A percentile compares a stretch with the other conserved stretches of the same genome.
Evolutionary conservation across 2,888 invertebrate genomes (phyloP).

Genomic region (Acheta domesticus): DNA sequence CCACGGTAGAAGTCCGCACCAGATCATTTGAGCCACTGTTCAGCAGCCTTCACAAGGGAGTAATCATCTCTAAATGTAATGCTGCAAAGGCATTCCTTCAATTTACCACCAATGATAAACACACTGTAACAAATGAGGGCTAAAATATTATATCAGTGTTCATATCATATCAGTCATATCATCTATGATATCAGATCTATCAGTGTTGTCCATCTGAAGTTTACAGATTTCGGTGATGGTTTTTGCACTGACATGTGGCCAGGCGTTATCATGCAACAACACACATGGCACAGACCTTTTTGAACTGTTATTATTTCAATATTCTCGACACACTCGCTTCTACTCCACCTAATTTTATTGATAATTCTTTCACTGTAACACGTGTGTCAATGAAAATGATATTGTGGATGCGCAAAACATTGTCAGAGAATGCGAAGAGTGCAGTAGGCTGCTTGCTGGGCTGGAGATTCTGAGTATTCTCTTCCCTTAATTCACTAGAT

Average conservation of each 20-base stretch:
- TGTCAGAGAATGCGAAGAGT: not conserved
- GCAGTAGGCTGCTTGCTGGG: not conserved
- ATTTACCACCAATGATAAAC: not conserved
- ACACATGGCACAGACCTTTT: not conserved
- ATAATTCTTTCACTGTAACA: too few relatives aligned
- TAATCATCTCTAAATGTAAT: not conserved
- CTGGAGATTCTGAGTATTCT: not conserved
- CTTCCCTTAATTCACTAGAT: not conserved
- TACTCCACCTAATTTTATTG: too few relatives aligned
- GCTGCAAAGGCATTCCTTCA: not conserved
- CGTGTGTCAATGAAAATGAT: too few relatives aligned
- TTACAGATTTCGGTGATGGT: not conserved
- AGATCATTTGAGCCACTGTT: not conserved
- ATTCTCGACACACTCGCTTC: too few relatives aligned
- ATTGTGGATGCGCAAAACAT: not conserved
- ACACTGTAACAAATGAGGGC: not conserved
- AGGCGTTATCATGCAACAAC: not conserved
- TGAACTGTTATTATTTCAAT: too few relatives aligned
- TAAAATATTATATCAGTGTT: too few relatives aligned
- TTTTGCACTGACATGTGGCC: not conserved
- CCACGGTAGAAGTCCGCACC: not conserved
- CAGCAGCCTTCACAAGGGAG: not conserved
- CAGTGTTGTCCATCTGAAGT: not conserved
- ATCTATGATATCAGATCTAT: too few relatives aligned
- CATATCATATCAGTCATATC: too few relatives aligned